Conservation (phyloP, 2,888 invertebrate species). For the Spialia ferax region DNA sequence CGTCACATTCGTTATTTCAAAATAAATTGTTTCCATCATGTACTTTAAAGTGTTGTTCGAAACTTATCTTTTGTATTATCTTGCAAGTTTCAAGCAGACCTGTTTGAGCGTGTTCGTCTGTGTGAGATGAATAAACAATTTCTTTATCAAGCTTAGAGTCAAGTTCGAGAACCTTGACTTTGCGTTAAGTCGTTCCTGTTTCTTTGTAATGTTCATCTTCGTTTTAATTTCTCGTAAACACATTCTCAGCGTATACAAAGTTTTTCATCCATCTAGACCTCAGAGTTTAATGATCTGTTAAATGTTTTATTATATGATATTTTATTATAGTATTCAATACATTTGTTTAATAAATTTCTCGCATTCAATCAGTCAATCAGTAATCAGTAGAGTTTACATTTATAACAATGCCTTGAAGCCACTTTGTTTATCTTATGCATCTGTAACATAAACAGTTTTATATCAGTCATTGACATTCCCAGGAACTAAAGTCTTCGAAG, state of each 20-base stretch:
- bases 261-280: not conserved
- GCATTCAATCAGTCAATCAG: not conserved
- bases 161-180: conserved; percentile 5
- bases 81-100: not conserved
- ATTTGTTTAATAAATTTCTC: not conserved
- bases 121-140: not conserved
- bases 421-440: not conserved
- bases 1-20: too few species aligned
- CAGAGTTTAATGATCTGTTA: not conserved
- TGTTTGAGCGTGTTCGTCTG: too few species aligned
- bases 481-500: not conserved
- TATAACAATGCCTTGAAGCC: not conserved
- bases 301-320: not conserved
- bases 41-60: too few species aligned
- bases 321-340: not conserved
- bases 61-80: too few species aligned
- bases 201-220: not conserved
- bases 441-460: not conserved
- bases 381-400: not conserved
- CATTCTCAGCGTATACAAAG: too few species aligned
- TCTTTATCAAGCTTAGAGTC: not conserved
- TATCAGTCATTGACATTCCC: not conserved
- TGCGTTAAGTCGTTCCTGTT: not conserved
- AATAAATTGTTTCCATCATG: not conserved
- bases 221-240: not conserved